Base-by-base conservation (phyloP, 2,888 invertebrate species). In the Hyposoter dolosus region DNA sequence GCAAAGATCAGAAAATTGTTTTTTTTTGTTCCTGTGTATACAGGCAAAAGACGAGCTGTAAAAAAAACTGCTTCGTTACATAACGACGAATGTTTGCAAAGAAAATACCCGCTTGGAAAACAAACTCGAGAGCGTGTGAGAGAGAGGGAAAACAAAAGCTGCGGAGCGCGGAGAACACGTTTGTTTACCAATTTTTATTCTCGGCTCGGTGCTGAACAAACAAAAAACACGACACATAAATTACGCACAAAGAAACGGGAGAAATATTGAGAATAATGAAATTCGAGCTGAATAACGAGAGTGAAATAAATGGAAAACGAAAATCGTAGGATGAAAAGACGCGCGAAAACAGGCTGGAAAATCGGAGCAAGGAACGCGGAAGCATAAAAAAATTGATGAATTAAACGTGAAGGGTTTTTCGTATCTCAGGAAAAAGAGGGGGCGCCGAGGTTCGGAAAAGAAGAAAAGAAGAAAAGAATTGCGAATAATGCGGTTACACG, bases 261-360 rank as follows among this genome's bases (percentile, higher is more conserved):
- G 23, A 77, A 74, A 19, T 23, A 35, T n/a, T 32, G 15, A n/a
- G 12, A 4, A 12, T 2, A 56, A 43, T 56, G 17, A 35, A 66
- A 35, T 15, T 60, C 47, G 35, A 9, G 40, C 0, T 43, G 9
- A 63, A 83, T 71, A 60, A 63, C n/a, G 53, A 56, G 35, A 50
- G 63, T n/a, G 19, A 32, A 23, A 50, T 40, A 32, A 12, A 35
- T 35, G 17, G n/a, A 43, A 63, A 35, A 47, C 28, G 32, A 9
- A 60, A 72, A 75, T 40, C 69, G 40, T 6, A 43, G 68, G 19
- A 56, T n/a, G 10, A n/a, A 83, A 83, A 74, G 83, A 86, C 85
- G 85, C 83, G 85, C 85, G 80, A 80, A 83, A 86, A 83, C 40
- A 4, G 23, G 17, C 80, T 28, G 15, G 23, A 66, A 60, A 53